These are phyloP conservation scores for Pelecanus crispus DNA, from an alignment of 2,113 vertebrate species.

Conservation along the genomic window DNA sequence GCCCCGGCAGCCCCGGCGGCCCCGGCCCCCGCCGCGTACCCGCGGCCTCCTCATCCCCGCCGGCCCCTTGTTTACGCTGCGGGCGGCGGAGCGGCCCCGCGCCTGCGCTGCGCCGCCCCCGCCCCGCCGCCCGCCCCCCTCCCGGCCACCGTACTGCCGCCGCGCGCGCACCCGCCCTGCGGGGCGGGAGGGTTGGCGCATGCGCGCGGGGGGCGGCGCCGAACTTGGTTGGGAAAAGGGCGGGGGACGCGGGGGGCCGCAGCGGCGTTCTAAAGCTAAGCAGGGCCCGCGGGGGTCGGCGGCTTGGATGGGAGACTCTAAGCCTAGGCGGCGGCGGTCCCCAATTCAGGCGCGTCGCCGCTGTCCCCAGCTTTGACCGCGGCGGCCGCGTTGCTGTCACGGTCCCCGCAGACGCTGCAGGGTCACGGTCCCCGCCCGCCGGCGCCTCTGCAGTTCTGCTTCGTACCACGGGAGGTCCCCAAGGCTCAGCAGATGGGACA, in stretches of 20 bases:
- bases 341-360: fast-evolving
- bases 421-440: no score
- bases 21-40: neutral
- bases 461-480: constrained; percentile 18
- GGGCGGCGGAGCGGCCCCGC: constrained; percentile 27
- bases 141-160: neutral
- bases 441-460: neutral
- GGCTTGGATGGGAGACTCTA: fast-evolving
- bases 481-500: neutral
- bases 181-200: neutral
- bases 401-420: neutral
- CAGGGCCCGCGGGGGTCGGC: fast-evolving
- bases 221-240: neutral
- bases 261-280: neutral
- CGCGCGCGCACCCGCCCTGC: neutral
- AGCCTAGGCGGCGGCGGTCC: fast-evolving
- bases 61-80: constrained; percentile 74
- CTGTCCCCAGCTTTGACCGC: neutral
- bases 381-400: fast-evolving
- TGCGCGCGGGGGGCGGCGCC: neutral
- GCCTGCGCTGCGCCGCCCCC: constrained; percentile 53
- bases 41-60: constrained; percentile 62
- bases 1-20: neutral
- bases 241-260: no score
- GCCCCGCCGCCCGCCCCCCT: neutral